These are phyloP conservation scores for Rallus crepitans DNA, from an alignment of 2,797 vertebrate species.

Conservation along the genomic window DNA sequence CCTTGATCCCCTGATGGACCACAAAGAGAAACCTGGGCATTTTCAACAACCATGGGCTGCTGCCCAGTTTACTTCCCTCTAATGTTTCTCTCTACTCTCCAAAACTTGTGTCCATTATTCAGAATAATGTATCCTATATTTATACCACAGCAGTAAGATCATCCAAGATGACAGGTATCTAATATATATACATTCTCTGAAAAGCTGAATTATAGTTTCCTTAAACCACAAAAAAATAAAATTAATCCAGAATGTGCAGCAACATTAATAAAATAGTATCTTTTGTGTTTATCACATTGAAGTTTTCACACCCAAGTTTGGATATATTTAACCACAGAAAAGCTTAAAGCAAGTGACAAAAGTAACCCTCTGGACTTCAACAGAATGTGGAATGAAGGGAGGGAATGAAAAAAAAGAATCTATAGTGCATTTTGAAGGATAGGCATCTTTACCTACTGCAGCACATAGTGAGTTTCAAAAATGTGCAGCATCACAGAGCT, in stretches of 20 bases:
- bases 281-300: not conserved
- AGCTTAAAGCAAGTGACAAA: not conserved
- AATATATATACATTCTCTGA: not conserved
- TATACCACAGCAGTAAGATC: not conserved
- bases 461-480: not conserved
- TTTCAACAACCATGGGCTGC: not conserved
- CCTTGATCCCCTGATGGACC: not conserved
- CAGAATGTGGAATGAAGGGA: not conserved
- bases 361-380: not conserved
- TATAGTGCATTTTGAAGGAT: not conserved
- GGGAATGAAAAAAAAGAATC: not conserved
- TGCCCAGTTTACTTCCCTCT: not conserved
- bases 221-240: not conserved
- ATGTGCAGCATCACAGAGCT: not conserved
- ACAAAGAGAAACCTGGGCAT: not conserved
- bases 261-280: not conserved
- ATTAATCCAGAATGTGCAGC: not conserved
- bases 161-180: not conserved
- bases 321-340: constrained; percentile 19
- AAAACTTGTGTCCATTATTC: not conserved
- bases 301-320: constrained; percentile 31
- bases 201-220: not conserved
- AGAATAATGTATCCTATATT: not conserved
- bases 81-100: not conserved
- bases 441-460: not conserved